Evolutionary conservation across 1,140 invertebrate species (phyloP).

Genomic region (Drosophila subobscura): DNA sequence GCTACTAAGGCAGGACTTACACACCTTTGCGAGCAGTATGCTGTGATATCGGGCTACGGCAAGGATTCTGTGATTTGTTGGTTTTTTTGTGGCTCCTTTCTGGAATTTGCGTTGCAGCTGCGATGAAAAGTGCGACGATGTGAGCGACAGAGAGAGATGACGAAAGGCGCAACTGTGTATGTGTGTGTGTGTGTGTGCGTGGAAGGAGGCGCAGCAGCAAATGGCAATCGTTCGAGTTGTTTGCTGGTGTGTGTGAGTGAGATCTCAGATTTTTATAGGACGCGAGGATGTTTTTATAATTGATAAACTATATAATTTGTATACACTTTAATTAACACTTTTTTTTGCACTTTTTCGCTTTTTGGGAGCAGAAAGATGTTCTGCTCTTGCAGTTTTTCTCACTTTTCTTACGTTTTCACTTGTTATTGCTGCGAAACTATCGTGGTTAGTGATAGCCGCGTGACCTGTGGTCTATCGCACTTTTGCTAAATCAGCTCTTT

Average conservation of each 20-base stretch:
- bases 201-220: slow-evolving; percentile 60
- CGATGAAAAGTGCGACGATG: slow-evolving; percentile 51
- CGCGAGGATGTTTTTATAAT: slow-evolving; percentile 1
- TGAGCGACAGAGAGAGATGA: slow-evolving; percentile 45
- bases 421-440: neutral
- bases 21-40: slow-evolving; percentile 36
- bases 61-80: slow-evolving; percentile 33
- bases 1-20: neutral
- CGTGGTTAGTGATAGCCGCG: too few relatives aligned
- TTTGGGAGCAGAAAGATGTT: neutral
- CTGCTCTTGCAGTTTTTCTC: slow-evolving; percentile 9
- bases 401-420: slow-evolving; percentile 40
- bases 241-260: slow-evolving; percentile 22
- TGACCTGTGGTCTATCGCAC: too few relatives aligned
- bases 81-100: slow-evolving; percentile 49
- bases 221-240: slow-evolving; percentile 29
- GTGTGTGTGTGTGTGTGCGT: slow-evolving; percentile 24
- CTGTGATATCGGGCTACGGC: neutral
- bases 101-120: slow-evolving; percentile 78
- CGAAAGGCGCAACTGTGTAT: slow-evolving; percentile 34
- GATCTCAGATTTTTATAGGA: slow-evolving; percentile 16
- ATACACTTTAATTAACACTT: neutral
- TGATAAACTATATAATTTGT: too few relatives aligned
- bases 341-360: neutral
- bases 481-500: too few relatives aligned